Base-by-base conservation (phyloP, 2,797 vertebrate species). In the Emys orbicularis region DNA sequence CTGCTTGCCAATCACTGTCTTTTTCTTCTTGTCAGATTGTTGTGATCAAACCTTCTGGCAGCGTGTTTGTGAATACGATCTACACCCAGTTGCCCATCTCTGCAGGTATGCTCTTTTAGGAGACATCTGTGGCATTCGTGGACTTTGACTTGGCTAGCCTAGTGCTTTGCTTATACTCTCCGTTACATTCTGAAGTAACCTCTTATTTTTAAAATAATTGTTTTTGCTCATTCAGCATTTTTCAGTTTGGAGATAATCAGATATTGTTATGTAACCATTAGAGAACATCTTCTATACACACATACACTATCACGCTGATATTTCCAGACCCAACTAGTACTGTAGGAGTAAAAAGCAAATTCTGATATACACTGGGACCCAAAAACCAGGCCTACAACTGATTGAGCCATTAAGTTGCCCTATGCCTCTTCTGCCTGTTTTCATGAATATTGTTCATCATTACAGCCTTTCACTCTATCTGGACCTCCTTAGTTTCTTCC, bases 41-140 rank as follows among this genome's bases (percentile, higher is more conserved):
- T 87, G 97, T 96, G 56, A 98, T 99, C 96, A 98, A 98, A 77
- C 89, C 99, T 90, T 98, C 96, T 0, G 99, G 99, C 25, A 98
- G 98, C 76, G 98, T 99, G 31, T 99, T 98, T 92, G 97, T 99
- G 90, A 99, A 99, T 90, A 98, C 97, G 95, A 98, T 99, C 93
- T 98, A 98, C 72, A 98, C 98, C 47, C 98, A 98, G 95, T 94
- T 99, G 84, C 99, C 99, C 0, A 87, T 99, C 83, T 99, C 98
- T 61, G 97, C 98, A 96, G 98, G 99, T 99, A 90, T 97, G 97
- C 93, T 92, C 37, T 65, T 82, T 50, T 81, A 57, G 19, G 80
- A 93, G n/a, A 49, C 7, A 81, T 37, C 6, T 41, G 27, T 49
- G 56, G 49, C 8, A 5, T 77, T 93, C 68, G 11, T 83, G 1